These are phyloP conservation scores for Dryas iulia DNA, from an alignment of 1,140 invertebrate species.

Conservation along the genomic window DNA sequence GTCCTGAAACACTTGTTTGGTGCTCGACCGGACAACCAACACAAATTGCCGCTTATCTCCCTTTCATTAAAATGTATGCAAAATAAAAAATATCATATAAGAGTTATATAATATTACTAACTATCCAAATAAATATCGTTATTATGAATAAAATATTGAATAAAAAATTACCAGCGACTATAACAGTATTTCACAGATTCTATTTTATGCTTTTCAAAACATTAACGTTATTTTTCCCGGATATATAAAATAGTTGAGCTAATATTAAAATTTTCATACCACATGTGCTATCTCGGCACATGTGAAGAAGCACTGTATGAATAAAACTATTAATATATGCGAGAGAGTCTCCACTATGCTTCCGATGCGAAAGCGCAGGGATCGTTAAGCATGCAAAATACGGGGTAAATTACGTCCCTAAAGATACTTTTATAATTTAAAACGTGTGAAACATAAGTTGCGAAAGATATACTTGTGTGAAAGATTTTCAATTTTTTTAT, in stretches of 20 bases:
- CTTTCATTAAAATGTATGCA: not conserved
- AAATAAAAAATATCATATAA: not conserved
- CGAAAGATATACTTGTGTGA: not conserved
- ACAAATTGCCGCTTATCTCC: slow-evolving; percentile 20
- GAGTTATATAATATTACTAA: too few relatives aligned
- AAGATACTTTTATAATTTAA: not conserved
- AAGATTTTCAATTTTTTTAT: not conserved
- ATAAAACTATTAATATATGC: slow-evolving; percentile 25
- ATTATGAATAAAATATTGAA: too few relatives aligned
- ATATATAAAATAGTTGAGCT: slow-evolving; percentile 8
- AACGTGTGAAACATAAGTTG: not conserved
- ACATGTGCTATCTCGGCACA: slow-evolving; percentile 3
- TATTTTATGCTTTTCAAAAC: not conserved
- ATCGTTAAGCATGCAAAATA: slow-evolving; percentile 23
- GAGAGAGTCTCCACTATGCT: slow-evolving; percentile 3
- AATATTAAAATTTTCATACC: slow-evolving; percentile 14
- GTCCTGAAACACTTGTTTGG: slow-evolving; percentile 23
- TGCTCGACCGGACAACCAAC: slow-evolving; percentile 12
- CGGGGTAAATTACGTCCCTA: slow-evolving; percentile 6
- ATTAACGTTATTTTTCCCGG: not conserved
- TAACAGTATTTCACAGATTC: too few relatives aligned
- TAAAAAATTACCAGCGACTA: too few relatives aligned
- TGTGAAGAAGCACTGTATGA: slow-evolving; percentile 2
- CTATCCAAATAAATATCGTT: too few relatives aligned
- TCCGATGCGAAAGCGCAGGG: slow-evolving; percentile 10